Evolutionary conservation across 1,140 invertebrate genomes (phyloP).

Genomic region (Brachionus angularis): DNA sequence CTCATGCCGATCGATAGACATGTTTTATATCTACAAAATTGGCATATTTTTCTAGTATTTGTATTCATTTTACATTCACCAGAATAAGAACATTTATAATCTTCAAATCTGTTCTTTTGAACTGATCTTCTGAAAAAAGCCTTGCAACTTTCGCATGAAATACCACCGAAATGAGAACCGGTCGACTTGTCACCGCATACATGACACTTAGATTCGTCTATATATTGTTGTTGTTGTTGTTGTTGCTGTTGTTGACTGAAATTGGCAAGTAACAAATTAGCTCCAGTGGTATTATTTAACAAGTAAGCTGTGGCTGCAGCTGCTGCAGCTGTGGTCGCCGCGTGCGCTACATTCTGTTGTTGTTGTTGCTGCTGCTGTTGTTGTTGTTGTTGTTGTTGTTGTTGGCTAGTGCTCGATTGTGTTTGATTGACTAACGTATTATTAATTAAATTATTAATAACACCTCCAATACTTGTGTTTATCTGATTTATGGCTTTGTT

Average conservation of each 20-base stretch:
- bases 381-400: too few relatives aligned
- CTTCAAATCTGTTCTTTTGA: slow-evolving; percentile 32
- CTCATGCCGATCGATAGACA: slow-evolving; percentile 98
- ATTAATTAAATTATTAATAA: slow-evolving; percentile 20
- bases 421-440: not conserved
- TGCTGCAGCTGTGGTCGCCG: slow-evolving; percentile 5
- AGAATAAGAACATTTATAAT: slow-evolving; percentile 53
- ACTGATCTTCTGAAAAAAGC: slow-evolving; percentile 42
- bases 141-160: slow-evolving; percentile 45
- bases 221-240: slow-evolving; percentile 16
- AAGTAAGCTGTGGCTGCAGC: slow-evolving; percentile 17
- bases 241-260: slow-evolving; percentile 11
- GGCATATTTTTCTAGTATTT: slow-evolving; percentile 65
- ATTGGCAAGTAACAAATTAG: slow-evolving; percentile 9
- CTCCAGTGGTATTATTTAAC: slow-evolving; percentile 7
- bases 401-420: too few relatives aligned
- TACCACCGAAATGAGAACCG: slow-evolving; percentile 50
- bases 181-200: slow-evolving; percentile 43
- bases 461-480: not conserved
- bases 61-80: slow-evolving; percentile 54
- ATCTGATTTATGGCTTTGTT: not conserved
- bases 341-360: not conserved
- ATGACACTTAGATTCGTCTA: slow-evolving; percentile 32
- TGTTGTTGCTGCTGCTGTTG: too few relatives aligned
- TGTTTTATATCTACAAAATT: slow-evolving; percentile 98